Base-by-base conservation (phyloP, 2,113 vertebrate genomes). In the Oceanites oceanicus region DNA sequence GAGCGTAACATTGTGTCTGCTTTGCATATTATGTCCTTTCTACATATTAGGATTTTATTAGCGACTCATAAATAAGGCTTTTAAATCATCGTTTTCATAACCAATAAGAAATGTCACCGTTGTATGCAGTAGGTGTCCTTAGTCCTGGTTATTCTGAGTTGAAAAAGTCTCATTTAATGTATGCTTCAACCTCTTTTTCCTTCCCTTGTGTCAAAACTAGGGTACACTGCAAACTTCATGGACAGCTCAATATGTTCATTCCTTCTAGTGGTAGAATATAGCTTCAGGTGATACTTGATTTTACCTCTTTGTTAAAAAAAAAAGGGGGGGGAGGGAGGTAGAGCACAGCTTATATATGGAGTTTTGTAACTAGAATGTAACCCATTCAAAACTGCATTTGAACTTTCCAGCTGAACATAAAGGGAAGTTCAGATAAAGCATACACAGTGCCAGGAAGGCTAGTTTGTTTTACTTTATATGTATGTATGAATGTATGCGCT, bases 301-400 rank as follows among this genome's bases (percentile, higher is more conserved):
- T 76, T 34, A 63, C 11, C 21, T 74, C 9, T 40, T 52, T 44
- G 3, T 8, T 47, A 36, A 71, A 73, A 27, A 19, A 21, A 23
- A 1, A 3, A 11, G 22, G 3, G 20, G 4, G 25, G 2, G 1
- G 15, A 5, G 3, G 6, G 8, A 38, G 38, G 1, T 59, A 59
- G 53, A 72, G 6, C 23, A 52, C 72, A 49, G 58, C 30, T 22
- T 3, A 0, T 42, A 3, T 45, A 40, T 45, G 45, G 36, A 30
- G 10, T 34, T 52, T 68, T 61, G 7, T 52, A 77, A 63, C 42
- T 67, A 29, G 68, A 76, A 44, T 15, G 30, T 52, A 58, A 56
- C 16, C 17, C 15, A 2, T 44, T 40, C 27, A 38, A 52, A 88
- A 52, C 9, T 49, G 14, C 18, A 5, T 61, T 76, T 72, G 65